Evolutionary conservation across 2,113 vertebrate genomes (phyloP).

Genomic region (Pardalotus punctatus): DNA sequence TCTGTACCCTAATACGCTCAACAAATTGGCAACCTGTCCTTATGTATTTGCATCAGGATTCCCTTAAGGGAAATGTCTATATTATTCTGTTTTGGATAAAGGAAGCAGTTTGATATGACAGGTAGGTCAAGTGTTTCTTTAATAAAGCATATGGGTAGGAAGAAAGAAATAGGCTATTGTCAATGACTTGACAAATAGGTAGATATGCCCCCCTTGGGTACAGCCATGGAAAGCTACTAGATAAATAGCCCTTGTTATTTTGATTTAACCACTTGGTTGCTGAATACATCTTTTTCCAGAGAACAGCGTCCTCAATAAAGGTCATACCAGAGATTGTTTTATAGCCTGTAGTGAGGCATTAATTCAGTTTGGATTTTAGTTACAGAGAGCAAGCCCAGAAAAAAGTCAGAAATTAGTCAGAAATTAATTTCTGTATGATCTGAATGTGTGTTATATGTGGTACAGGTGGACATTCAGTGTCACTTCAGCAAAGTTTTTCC

Average conservation of each 20-base stretch:
- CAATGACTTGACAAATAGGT: constrained; percentile 85
- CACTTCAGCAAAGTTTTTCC: background rate
- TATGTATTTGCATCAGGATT: constrained; percentile 90
- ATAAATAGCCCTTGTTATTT: constrained; percentile 81
- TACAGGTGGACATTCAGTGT: background rate
- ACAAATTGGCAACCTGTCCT: constrained; percentile 90
- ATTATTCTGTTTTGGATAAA: constrained; percentile 89
- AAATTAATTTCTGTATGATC: background rate
- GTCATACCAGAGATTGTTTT: background rate
- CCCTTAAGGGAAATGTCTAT: constrained; percentile 89
- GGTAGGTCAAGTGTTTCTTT: constrained; percentile 90
- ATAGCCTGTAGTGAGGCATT: background rate
- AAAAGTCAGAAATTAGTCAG: background rate
- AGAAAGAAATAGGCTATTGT: constrained; percentile 73
- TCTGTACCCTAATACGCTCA: constrained; percentile 76
- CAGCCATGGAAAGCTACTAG: constrained; percentile 70
- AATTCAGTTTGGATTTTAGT: background rate
- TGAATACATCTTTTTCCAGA: background rate
- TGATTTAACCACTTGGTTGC: constrained; percentile 76
- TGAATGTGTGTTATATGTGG: too few species aligned
- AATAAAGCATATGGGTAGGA: constrained; percentile 84
- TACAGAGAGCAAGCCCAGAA: background rate
- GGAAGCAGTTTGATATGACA: constrained; percentile 88
- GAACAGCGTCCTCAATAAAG: background rate
- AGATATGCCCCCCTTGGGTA: constrained; percentile 77